These are phyloP conservation scores for Chrysaora quinquecirrha DNA, from an alignment of 30 jellyfish, hydroid and myxozoan genomes.

Conservation along the genomic window DNA sequence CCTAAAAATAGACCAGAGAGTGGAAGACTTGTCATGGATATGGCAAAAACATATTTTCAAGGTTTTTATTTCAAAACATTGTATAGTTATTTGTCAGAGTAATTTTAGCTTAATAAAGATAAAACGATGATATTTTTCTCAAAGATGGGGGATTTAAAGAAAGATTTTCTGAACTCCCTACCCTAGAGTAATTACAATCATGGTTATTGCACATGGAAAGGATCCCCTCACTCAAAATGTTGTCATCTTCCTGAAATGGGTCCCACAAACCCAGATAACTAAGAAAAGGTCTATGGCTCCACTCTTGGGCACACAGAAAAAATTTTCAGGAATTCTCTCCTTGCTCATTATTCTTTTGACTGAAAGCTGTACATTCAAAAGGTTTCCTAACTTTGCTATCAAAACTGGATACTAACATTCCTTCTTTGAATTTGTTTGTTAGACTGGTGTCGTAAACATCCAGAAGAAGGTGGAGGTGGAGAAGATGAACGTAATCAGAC, in stretches of 20 bases:
- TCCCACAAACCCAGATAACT: conserved; percentile 1
- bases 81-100: background rate
- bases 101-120: background rate
- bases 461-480: background rate
- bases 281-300: background rate
- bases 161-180: background rate
- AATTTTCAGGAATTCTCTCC: background rate
- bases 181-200: background rate
- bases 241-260: background rate
- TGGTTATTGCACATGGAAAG: background rate
- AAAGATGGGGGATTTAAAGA: background rate
- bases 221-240: background rate
- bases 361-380: background rate
- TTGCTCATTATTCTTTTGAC: background rate
- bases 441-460: background rate
- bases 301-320: background rate
- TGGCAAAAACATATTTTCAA: background rate
- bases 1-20: background rate
- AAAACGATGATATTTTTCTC: background rate
- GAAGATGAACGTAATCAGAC: background rate
- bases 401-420: background rate
- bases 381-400: background rate
- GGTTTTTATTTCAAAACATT: background rate
- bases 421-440: background rate
- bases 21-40: too few species aligned